phyloP scores from a whole-genome alignment of 2,797 vertebrate species.

The Tangara arthus region DNA sequence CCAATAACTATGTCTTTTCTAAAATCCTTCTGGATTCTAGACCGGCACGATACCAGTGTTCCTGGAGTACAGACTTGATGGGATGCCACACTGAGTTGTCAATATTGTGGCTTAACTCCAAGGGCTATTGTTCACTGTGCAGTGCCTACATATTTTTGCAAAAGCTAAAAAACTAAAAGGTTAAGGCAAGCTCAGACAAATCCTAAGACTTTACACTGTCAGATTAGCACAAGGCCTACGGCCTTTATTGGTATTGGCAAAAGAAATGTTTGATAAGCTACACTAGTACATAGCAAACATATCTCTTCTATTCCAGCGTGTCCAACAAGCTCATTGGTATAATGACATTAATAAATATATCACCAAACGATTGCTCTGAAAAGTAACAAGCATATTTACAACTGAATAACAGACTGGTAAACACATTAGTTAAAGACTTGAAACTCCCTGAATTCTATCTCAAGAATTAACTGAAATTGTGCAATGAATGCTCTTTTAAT shows the following conservation, averaged over 20 bases:
- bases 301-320: neutral
- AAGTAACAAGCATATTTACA: neutral
- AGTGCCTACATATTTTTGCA: neutral
- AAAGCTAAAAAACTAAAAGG: neutral
- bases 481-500: neutral
- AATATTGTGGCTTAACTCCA: neutral
- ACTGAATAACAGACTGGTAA: neutral
- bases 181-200: neutral
- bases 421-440: neutral
- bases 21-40: neutral
- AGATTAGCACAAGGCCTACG: neutral
- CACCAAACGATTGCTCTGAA: neutral
- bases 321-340: neutral
- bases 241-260: neutral
- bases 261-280: neutral
- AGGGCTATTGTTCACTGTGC: neutral
- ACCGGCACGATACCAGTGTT: neutral
- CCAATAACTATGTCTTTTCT: neutral
- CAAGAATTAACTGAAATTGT: neutral
- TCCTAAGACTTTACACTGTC: neutral
- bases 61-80: neutral
- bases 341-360: neutral
- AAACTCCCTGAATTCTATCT: neutral
- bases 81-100: neutral
- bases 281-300: neutral